These are phyloP conservation scores for Cryptus armator DNA, from an alignment of 2,888 invertebrate species.

Conservation along the genomic window DNA sequence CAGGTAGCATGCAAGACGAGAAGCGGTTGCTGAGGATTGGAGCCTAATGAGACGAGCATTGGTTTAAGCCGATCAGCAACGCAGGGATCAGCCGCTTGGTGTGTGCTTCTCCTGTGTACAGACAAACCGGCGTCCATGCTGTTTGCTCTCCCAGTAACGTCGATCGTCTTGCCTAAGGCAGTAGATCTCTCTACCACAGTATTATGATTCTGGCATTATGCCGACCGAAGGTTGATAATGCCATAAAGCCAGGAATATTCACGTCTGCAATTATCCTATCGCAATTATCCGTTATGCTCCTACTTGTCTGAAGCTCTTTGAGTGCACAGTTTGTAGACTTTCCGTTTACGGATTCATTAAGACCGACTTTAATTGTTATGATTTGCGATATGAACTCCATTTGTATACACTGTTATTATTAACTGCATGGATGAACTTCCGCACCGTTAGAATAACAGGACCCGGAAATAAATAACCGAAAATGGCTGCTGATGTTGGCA, in stretches of 20 bases:
- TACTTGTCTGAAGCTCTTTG: background rate
- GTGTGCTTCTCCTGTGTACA: slow-evolving; percentile 26
- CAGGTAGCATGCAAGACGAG: slow-evolving; percentile 20
- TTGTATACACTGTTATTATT: too few relatives aligned
- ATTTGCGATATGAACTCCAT: too few relatives aligned
- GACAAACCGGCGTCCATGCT: slow-evolving; percentile 11
- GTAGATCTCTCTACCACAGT: slow-evolving; percentile 65
- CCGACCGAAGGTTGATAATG: slow-evolving; percentile 45
- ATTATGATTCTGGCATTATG: slow-evolving; percentile 75
- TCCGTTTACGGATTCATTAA: background rate
- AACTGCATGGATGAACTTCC: background rate
- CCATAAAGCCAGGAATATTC: slow-evolving; percentile 24
- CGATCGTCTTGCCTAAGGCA: slow-evolving; percentile 64
- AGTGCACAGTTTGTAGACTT: background rate
- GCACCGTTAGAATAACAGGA: background rate
- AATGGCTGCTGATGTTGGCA: slow-evolving; percentile 1
- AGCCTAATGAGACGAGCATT: slow-evolving; percentile 47
- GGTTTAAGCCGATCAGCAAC: slow-evolving; percentile 56
- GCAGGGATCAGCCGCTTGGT: slow-evolving; percentile 50
- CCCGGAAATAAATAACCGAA: background rate
- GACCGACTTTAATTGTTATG: too few relatives aligned
- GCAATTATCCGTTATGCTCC: background rate
- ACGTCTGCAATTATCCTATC: background rate
- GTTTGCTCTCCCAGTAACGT: slow-evolving; percentile 26
- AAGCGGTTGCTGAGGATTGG: slow-evolving; percentile 33